Percentiles rank a stretch among this genome's conserved stretches.
These are phyloP conservation scores for Cydia fagiglandana DNA, from an alignment of 1,140 invertebrate genomes.

Conservation along the genomic window DNA sequence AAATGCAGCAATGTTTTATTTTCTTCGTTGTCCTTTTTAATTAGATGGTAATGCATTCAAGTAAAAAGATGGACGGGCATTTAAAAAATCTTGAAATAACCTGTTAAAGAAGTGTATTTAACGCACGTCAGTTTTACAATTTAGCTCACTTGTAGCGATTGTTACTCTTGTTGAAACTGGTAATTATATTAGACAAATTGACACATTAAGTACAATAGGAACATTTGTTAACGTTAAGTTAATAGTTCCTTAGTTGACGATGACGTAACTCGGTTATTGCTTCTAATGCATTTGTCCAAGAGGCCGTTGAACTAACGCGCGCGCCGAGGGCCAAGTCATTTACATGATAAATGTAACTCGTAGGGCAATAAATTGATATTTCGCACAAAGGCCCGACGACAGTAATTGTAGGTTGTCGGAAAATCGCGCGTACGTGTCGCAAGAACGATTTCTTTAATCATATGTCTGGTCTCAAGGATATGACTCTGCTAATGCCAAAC, in stretches of 20 bases:
- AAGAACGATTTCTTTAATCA: slow-evolving; percentile 60
- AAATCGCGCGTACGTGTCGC: slow-evolving; percentile 52
- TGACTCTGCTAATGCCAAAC: slow-evolving; percentile 44
- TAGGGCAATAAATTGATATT: slow-evolving; percentile 49
- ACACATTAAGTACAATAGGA: not conserved
- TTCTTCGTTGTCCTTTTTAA: not conserved
- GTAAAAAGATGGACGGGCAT: not conserved
- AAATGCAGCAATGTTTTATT: not conserved
- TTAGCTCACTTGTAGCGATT: not conserved
- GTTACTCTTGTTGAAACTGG: not conserved
- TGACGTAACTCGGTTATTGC: slow-evolving; percentile 27
- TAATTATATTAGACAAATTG: slow-evolving; percentile 19
- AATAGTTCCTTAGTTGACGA: slow-evolving; percentile 17
- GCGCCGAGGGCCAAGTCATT: slow-evolving; percentile 31
- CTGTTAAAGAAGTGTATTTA: not conserved
- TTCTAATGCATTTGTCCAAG: slow-evolving; percentile 28
- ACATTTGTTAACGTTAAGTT: slow-evolving; percentile 17
- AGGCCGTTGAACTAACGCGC: slow-evolving; percentile 24
- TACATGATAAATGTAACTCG: slow-evolving; percentile 39
- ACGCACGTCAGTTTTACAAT: not conserved
- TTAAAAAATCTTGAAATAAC: not conserved
- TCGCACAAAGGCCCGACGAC: slow-evolving; percentile 54
- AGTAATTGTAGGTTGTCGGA: slow-evolving; percentile 55
- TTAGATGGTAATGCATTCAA: not conserved
- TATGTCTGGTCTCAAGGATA: slow-evolving; percentile 54